A percentile compares a stretch with the other conserved stretches of the same genome.
Conservation (phyloP, 2,113 vertebrate species). For the Sus scrofa region DNA sequence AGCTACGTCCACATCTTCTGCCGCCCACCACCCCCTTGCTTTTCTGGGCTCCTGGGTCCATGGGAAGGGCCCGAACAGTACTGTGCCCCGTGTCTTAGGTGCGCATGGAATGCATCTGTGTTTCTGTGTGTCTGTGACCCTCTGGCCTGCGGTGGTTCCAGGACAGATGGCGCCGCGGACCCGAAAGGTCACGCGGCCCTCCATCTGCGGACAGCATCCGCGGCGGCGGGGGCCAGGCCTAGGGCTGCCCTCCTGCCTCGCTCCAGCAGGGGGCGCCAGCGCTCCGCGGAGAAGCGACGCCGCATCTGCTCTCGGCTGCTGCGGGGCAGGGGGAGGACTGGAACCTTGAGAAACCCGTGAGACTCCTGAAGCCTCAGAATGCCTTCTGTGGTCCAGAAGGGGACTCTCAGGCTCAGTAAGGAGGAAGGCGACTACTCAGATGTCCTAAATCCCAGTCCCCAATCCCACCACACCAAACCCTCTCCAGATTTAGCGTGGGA, state of each 20-base stretch:
- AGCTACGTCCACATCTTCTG: neutral
- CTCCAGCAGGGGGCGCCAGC: slow-evolving; percentile 62
- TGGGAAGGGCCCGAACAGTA: neutral
- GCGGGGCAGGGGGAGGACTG: neutral
- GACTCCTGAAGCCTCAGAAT: fast-evolving
- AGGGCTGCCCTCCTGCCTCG: fast-evolving
- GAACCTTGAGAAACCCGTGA: neutral
- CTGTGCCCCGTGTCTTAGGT: neutral
- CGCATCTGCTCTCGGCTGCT: fast-evolving
- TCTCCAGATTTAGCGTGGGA: neutral
- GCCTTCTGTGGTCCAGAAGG: neutral
- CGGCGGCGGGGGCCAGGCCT: too few species aligned
- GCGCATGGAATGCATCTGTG: neutral
- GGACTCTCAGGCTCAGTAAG: slow-evolving; percentile 33
- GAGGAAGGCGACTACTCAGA: neutral
- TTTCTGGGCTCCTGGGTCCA: neutral
- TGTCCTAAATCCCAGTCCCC: slow-evolving; percentile 13
- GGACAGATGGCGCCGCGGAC: fast-evolving
- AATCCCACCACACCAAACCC: neutral
- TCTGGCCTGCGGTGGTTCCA: neutral
- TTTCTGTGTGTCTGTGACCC: neutral
- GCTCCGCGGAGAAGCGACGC: slow-evolving; percentile 24
- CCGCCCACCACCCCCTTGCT: neutral
- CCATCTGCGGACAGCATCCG: fast-evolving
- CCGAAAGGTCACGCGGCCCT: neutral